Conservation (phyloP, 2,797 vertebrate species). For the Rhadinocentrus ornatus region DNA sequence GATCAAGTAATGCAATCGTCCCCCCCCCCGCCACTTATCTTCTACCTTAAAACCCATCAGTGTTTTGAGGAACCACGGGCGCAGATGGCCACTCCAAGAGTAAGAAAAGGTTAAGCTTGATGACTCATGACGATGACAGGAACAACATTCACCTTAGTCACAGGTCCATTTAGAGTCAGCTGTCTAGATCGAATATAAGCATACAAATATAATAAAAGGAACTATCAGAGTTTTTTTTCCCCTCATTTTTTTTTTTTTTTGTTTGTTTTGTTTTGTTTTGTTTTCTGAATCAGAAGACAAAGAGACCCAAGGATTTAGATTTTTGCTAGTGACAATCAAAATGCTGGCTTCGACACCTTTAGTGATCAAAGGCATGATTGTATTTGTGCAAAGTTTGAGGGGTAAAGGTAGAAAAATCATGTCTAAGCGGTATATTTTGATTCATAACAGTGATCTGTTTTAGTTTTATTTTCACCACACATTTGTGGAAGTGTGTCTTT, state of each 20-base stretch:
- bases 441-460: too few relatives aligned
- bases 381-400: background rate
- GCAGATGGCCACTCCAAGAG: conserved; percentile 52
- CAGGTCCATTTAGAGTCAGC: conserved; percentile 20
- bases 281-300: background rate
- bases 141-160: conserved; percentile 34
- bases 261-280: too few relatives aligned
- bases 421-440: too few relatives aligned
- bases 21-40: conserved; percentile 27
- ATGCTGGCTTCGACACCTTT: background rate
- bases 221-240: too few relatives aligned
- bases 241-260: too few relatives aligned
- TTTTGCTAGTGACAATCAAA: background rate
- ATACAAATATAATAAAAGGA: too few relatives aligned
- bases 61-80: conserved; percentile 25
- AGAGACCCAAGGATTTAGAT: background rate
- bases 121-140: conserved; percentile 58
- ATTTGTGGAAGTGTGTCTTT: background rate
- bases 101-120: conserved; percentile 10
- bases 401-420: background rate
- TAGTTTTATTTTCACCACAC: background rate
- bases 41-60: conserved; percentile 47
- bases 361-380: background rate
- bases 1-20: background rate
- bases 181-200: background rate